Evolutionary conservation across 2,113 vertebrate species (phyloP).

Genomic region (Zosterops borbonicus): DNA sequence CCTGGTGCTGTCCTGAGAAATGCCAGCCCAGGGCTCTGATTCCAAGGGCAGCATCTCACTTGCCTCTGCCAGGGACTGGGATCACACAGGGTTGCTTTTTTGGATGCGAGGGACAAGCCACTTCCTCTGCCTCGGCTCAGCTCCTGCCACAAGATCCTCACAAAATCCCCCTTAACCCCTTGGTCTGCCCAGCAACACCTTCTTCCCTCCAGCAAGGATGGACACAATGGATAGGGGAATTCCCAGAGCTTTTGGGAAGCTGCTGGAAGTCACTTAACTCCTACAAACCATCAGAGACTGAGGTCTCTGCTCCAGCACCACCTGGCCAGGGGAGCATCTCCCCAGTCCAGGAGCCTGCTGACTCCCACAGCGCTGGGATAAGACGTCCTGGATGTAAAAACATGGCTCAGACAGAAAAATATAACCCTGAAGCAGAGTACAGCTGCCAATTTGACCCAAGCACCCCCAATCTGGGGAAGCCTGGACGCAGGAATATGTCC

Average conservation of each 20-base stretch:
- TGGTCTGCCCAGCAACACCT: rapidly evolving
- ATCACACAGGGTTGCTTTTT: rapidly evolving
- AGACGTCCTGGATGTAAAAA: background rate
- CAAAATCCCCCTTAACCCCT: background rate
- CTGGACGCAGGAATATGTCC: rapidly evolving
- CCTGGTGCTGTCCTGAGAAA: rapidly evolving
- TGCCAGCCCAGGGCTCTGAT: background rate
- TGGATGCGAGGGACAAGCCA: rapidly evolving
- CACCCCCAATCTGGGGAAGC: background rate
- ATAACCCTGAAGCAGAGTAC: rapidly evolving
- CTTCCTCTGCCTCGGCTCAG: rapidly evolving
- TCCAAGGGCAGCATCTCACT: background rate
- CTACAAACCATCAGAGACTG: rapidly evolving
- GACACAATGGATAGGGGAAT: background rate
- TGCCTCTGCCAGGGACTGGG: background rate
- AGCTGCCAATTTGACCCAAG: background rate
- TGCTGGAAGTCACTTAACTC: background rate
- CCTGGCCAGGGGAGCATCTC: background rate
- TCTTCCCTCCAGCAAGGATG: rapidly evolving
- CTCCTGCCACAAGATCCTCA: rapidly evolving
- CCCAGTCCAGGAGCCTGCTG: rapidly evolving
- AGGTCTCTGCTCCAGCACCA: rapidly evolving
- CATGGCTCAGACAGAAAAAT: background rate
- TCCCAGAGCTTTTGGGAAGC: background rate
- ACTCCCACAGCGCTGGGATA: background rate